Conservation (phyloP, 1,140 invertebrate species). For the Microplitis demolitor region DNA sequence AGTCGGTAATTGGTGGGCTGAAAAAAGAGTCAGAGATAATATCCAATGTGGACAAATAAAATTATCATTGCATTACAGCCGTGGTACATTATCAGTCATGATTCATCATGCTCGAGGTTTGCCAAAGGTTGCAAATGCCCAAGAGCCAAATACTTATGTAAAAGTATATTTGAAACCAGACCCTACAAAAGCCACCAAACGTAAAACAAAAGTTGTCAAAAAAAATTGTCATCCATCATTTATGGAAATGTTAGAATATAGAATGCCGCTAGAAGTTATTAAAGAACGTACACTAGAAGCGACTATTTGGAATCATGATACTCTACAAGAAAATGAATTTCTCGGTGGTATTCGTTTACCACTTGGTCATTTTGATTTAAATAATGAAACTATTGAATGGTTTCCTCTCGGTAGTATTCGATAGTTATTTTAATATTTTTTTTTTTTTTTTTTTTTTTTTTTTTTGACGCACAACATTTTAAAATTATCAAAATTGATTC, state of each 20-base stretch:
- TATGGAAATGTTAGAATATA: constrained; percentile 96
- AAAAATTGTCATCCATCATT: constrained; percentile 94
- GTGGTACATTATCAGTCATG: constrained; percentile 81
- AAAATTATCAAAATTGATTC: neutral
- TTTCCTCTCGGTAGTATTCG: constrained; percentile 71
- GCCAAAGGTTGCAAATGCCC: constrained; percentile 72
- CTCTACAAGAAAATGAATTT: constrained; percentile 94
- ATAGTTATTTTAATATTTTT: constrained; percentile 29
- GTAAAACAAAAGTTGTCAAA: constrained; percentile 92
- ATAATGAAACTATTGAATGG: constrained; percentile 79
- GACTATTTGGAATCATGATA: constrained; percentile 94
- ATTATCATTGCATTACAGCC: constrained; percentile 81
- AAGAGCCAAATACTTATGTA: constrained; percentile 89
- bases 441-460: neutral
- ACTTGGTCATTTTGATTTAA: constrained; percentile 72
- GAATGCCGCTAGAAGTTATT: constrained; percentile 82
- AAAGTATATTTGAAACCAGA: constrained; percentile 92
- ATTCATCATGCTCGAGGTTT: constrained; percentile 88
- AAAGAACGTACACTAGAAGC: constrained; percentile 79
- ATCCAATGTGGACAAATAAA: constrained; percentile 72
- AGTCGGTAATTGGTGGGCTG: constrained; percentile 60
- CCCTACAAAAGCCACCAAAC: constrained; percentile 87
- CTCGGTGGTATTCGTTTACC: constrained; percentile 86
- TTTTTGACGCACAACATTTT: neutral
- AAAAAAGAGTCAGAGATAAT: constrained; percentile 53